Conservation (phyloP, 2,797 vertebrate genomes). For the Sandelia bainsii region DNA sequence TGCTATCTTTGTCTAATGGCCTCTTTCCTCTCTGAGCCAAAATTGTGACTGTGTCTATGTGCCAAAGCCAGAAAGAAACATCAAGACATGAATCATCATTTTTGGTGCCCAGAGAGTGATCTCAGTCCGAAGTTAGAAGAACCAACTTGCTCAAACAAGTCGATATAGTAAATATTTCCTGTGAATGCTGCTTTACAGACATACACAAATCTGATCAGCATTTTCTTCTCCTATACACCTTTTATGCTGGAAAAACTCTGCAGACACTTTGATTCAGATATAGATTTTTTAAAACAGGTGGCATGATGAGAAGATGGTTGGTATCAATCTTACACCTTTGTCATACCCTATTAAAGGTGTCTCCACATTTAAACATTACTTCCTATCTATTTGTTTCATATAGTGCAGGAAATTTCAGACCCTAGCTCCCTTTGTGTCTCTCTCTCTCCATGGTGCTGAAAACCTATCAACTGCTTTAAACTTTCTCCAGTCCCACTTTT, state of each 20-base stretch:
- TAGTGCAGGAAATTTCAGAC: too few relatives aligned
- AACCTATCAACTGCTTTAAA: neutral
- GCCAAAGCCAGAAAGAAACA: neutral
- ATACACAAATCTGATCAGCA: neutral
- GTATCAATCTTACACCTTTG: too few relatives aligned
- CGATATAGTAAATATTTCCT: neutral
- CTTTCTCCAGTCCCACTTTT: neutral
- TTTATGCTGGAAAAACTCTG: too few relatives aligned
- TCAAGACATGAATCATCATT: constrained; percentile 47
- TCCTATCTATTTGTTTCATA: too few relatives aligned
- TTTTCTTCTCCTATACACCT: neutral
- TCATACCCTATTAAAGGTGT: too few relatives aligned
- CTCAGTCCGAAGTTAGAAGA: constrained; percentile 15
- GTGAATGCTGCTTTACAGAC: neutral
- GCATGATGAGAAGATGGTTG: too few relatives aligned
- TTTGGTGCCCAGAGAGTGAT: constrained; percentile 33
- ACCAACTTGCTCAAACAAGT: neutral
- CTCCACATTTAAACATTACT: too few relatives aligned
- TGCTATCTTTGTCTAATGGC: constrained; percentile 22
- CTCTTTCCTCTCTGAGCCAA: constrained; percentile 28
- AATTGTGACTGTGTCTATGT: neutral
- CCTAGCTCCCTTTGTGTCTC: neutral
- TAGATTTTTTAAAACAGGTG: too few relatives aligned
- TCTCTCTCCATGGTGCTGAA: constrained; percentile 39
- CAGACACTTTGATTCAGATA: too few relatives aligned